Conservation (phyloP, 1,140 invertebrate species). For the Drosophila takahashii region DNA sequence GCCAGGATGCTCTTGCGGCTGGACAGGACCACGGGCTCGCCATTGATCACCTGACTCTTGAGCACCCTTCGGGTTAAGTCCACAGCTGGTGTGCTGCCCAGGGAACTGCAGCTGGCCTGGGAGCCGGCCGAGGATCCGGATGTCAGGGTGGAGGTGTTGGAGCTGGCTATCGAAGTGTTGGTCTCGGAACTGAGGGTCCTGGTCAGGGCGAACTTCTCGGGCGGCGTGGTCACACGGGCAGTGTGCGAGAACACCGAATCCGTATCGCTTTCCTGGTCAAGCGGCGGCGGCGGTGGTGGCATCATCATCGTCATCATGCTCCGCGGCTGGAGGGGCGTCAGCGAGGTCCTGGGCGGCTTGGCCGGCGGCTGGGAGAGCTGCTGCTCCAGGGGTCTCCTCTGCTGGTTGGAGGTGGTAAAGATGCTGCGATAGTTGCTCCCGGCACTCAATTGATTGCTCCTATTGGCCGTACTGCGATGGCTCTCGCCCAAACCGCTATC, state of each 20-base stretch:
- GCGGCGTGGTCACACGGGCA: conserved; percentile 85
- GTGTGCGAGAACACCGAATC: conserved; percentile 92
- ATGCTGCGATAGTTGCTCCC: conserved; percentile 63
- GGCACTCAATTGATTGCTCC: conserved; percentile 4
- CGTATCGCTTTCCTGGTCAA: conserved; percentile 91
- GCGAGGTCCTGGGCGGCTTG: conserved; percentile 84
- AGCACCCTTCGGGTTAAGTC: conserved; percentile 88
- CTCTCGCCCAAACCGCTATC: conserved; percentile 72
- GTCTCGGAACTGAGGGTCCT: conserved; percentile 88
- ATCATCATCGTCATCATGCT: conserved; percentile 20
- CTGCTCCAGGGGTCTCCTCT: conserved; percentile 58
- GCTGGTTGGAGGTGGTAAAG: conserved; percentile 29
- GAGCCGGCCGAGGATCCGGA: conserved; percentile 87
- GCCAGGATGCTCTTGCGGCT: conserved; percentile 94
- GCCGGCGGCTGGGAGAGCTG: conserved; percentile 72
- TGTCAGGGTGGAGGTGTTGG: conserved; percentile 88
- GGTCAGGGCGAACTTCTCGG: conserved; percentile 85
- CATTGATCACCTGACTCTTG: conserved; percentile 85
- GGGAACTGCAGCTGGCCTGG: conserved; percentile 88
- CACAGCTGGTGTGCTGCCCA: conserved; percentile 86
- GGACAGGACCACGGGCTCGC: conserved; percentile 88
- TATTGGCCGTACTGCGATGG: conserved; percentile 20
- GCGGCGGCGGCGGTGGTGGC: conserved; percentile 53
- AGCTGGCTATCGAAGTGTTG: conserved; percentile 87
- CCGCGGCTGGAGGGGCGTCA: conserved; percentile 30